A percentile compares a stretch with the other conserved stretches of the same genome.
Conservation (phyloP, 2,797 vertebrate genomes). For the Sternotherus odoratus region DNA sequence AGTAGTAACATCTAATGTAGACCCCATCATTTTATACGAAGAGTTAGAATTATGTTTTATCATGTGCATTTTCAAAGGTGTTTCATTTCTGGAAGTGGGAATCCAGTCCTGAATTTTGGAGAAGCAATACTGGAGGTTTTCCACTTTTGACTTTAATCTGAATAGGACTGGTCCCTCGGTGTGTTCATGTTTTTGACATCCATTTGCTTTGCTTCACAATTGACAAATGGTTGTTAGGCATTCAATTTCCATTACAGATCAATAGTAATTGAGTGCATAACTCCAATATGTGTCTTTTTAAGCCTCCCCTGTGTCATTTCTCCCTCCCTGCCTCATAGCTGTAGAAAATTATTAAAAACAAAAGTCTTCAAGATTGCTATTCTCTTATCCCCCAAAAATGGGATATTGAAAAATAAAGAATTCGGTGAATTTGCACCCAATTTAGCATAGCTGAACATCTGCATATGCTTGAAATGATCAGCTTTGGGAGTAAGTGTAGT, state of each 20-base stretch:
- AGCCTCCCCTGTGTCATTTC: neutral
- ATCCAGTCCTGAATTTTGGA: neutral
- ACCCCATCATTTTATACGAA: neutral
- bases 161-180: neutral
- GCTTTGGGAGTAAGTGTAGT: neutral
- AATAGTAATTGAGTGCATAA: neutral
- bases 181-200: neutral
- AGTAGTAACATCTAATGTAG: neutral
- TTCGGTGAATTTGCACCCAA: neutral
- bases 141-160: neutral
- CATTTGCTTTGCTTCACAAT: neutral
- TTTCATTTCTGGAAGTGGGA: neutral
- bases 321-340: neutral
- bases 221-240: neutral
- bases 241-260: constrained; percentile 2
- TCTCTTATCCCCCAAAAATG: neutral
- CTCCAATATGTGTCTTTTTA: neutral
- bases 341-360: constrained; percentile 29
- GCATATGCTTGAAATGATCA: constrained; percentile 28
- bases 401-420: constrained; percentile 45
- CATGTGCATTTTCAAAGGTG: neutral
- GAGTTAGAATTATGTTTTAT: neutral
- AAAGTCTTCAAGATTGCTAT: neutral
- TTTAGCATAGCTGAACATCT: neutral
- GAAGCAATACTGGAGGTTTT: neutral